These are phyloP conservation scores for Lota lota DNA, from an alignment of 2,113 vertebrate species.

Conservation along the genomic window DNA sequence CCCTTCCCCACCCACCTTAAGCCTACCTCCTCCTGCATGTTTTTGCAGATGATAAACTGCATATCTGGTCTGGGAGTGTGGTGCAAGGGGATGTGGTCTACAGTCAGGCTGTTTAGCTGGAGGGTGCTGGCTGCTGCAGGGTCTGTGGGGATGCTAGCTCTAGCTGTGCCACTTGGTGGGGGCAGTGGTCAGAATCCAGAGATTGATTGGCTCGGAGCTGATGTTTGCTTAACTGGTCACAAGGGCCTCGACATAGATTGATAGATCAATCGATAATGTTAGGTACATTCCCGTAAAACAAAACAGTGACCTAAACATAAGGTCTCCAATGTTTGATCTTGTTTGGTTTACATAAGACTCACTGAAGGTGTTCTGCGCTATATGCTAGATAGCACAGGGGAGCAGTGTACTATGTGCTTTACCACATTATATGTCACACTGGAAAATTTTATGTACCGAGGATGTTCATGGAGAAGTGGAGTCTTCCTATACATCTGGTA, in stretches of 20 bases:
- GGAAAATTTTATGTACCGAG: too few relatives aligned
- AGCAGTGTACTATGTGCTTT: slow-evolving; percentile 17
- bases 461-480: too few relatives aligned
- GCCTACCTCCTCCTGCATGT: slow-evolving; percentile 56
- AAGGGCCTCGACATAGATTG: slow-evolving; percentile 26
- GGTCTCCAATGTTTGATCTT: background rate
- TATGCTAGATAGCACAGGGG: background rate
- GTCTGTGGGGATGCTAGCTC: slow-evolving; percentile 18
- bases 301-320: slow-evolving; percentile 6
- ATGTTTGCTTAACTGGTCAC: slow-evolving; percentile 32
- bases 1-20: slow-evolving; percentile 41
- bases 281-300: slow-evolving; percentile 12
- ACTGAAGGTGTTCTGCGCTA: slow-evolving; percentile 4
- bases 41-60: slow-evolving; percentile 67
- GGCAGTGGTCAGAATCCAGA: slow-evolving; percentile 26
- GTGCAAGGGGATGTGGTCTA: slow-evolving; percentile 35
- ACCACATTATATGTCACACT: too few relatives aligned
- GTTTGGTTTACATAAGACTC: slow-evolving; percentile 4
- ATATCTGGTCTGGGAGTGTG: slow-evolving; percentile 50
- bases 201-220: slow-evolving; percentile 19
- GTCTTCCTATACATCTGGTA: too few relatives aligned
- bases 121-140: slow-evolving; percentile 8
- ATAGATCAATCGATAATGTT: slow-evolving; percentile 33
- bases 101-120: slow-evolving; percentile 41
- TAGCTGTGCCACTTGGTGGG: slow-evolving; percentile 14